phyloP scores from a whole-genome alignment of 1,140 invertebrate species.

The honey bee (Apis mellifera) region DNA sequence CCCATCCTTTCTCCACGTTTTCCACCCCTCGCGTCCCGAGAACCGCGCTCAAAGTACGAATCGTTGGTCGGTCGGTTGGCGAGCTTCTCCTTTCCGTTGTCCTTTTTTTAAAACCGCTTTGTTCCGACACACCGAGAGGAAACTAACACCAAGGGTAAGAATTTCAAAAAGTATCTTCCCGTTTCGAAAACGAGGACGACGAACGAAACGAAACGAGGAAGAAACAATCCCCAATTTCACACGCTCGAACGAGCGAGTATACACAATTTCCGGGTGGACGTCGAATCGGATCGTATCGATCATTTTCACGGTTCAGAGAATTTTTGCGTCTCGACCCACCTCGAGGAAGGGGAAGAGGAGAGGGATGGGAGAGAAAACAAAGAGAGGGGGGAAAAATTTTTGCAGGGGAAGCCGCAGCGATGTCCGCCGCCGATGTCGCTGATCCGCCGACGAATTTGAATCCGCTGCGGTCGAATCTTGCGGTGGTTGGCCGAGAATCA shows the following conservation, averaged over 20 bases:
- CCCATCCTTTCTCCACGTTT: not conserved
- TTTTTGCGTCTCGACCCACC: too few relatives aligned
- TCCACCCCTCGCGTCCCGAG: not conserved
- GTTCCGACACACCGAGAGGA: not conserved
- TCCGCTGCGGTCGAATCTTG: constrained; percentile 47
- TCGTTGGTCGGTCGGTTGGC: not conserved
- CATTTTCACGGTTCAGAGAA: not conserved
- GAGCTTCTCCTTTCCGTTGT: too few relatives aligned
- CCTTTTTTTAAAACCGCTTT: not conserved
- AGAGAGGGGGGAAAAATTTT: not conserved
- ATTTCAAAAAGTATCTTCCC: too few relatives aligned
- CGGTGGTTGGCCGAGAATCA: constrained; percentile 40
- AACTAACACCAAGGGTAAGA: too few relatives aligned
- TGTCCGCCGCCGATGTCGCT: not conserved
- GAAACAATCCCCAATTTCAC: too few relatives aligned
- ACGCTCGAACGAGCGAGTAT: too few relatives aligned
- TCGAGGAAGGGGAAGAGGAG: too few relatives aligned
- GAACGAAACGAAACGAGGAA: too few relatives aligned
- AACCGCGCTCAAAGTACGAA: constrained; percentile 32
- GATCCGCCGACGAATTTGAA: constrained; percentile 17
- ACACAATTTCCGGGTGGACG: too few relatives aligned
- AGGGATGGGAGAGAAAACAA: not conserved
- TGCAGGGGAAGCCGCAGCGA: not conserved
- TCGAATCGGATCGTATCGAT: not conserved
- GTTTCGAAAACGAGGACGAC: too few relatives aligned